Evolutionary conservation across 2,888 invertebrate genomes (phyloP).

Genomic region (Girardia tigrina): DNA sequence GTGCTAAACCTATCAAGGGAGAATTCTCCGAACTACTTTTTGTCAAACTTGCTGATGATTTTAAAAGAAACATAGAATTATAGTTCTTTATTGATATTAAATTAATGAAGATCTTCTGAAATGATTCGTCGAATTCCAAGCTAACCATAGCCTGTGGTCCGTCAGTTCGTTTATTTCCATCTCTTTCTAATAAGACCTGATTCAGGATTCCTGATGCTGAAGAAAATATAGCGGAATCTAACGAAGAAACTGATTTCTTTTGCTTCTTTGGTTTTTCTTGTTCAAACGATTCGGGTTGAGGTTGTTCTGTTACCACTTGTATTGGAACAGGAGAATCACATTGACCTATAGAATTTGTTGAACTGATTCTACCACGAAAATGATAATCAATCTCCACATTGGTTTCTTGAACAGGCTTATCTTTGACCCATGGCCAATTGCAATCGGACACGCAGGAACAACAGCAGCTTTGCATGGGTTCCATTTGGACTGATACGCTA

Average conservation of each 20-base stretch:
- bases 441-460: background rate
- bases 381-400: background rate
- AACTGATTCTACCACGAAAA: background rate
- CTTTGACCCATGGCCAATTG: conserved; percentile 19
- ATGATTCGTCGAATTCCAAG: background rate
- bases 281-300: background rate
- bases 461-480: background rate
- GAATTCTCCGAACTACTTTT: background rate
- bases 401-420: background rate
- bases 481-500: background rate
- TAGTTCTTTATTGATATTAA: background rate
- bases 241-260: background rate
- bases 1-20: background rate
- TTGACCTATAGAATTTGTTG: background rate
- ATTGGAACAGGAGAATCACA: background rate
- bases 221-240: background rate
- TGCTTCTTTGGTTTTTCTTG: background rate
- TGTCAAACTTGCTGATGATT: background rate
- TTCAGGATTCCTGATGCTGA: background rate
- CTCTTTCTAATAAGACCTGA: background rate
- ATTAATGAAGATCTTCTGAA: background rate
- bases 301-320: background rate
- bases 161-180: background rate
- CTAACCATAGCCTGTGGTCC: background rate
- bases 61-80: background rate